Conservation (phyloP, 2,888 invertebrate species). For the Scaptomyza caliginosa region DNA sequence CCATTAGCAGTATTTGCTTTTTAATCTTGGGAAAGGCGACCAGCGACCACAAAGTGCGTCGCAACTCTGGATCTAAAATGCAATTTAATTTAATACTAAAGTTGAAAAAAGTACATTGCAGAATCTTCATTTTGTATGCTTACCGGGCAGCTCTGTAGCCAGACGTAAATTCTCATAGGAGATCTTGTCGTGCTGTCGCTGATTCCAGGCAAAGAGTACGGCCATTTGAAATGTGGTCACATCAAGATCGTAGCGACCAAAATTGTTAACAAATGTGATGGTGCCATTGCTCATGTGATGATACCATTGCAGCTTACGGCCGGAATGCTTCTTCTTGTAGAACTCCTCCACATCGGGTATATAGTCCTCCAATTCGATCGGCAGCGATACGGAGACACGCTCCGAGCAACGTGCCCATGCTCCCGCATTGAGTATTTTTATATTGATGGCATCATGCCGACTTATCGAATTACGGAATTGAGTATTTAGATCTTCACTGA, state of each 20-base stretch:
- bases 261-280: conserved; percentile 96
- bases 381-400: conserved; percentile 96
- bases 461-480: conserved; percentile 94
- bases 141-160: conserved; percentile 96
- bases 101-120: neutral
- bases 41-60: conserved; percentile 97
- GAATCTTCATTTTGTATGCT: neutral
- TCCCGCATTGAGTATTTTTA: conserved; percentile 99
- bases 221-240: conserved; percentile 99
- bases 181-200: conserved; percentile 95
- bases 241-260: conserved; percentile 98
- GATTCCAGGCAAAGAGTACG: conserved; percentile 99
- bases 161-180: conserved; percentile 98
- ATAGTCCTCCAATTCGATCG: conserved; percentile 98
- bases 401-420: conserved; percentile 98
- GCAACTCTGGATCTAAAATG: conserved; percentile 91
- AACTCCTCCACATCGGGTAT: conserved; percentile 99
- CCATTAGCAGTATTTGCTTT: conserved; percentile 93
- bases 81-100: neutral
- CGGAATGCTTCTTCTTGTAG: conserved; percentile 98
- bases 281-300: conserved; percentile 99
- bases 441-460: conserved; percentile 95
- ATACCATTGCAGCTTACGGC: conserved; percentile 99
- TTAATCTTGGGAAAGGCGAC: conserved; percentile 98
- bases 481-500: conserved; percentile 97